Evolutionary conservation across 92 coral and sea anemone species (phyloP), one percentile per base, ranked within the genome.

Genomic region (Epizoanthus stellaris): DNA sequence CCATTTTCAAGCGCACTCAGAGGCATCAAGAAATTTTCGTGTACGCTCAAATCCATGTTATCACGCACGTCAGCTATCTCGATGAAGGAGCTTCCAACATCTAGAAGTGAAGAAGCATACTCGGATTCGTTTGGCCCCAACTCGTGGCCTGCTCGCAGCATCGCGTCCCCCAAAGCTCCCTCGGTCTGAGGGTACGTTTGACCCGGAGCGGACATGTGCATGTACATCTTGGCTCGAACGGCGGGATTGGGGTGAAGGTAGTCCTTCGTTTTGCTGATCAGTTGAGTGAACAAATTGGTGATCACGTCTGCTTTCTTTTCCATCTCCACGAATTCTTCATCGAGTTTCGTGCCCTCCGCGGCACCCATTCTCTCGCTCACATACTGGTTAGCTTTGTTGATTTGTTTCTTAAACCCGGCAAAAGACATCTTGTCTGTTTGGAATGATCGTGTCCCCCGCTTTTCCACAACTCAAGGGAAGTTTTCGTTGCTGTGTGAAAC

Each of bases 291-390:
- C 4, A 94, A 88, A 58, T 84, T 80, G 3, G 94, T 92, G 70
- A 94, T 87, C 86, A 90, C 93, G 65, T 94, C 98, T 0, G 95
- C 82, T 86, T 92, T 94, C 67, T 84, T 87, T 85, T 94, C 98
- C 87, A 94, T 85, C 40, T 87, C 93, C 79, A 89, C 70, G 54
- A 94, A 94, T 11, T 92, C 94, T 66, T 92, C 93, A 47, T 94
- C 95, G 88, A 94, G 90, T 66, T 94, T 94, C 54, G 98, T 94
- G 47, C 98, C 98, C 82, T 94, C 98, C 59, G 91, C 98, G 19
- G 98, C 87, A 6, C 98, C 98, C 98, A 94, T 94, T 69, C 92
- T 92, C 80, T 94, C 98, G 90, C 98, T 94, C 23, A 94, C 98
- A 86, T 92, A 94, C 86, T 94, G 98, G 30, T 94, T 94, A 77